Evolutionary conservation across 2,113 vertebrate species (phyloP), one percentile per base, ranked within the genome.

Genomic region (Cebidichthys violaceus): DNA sequence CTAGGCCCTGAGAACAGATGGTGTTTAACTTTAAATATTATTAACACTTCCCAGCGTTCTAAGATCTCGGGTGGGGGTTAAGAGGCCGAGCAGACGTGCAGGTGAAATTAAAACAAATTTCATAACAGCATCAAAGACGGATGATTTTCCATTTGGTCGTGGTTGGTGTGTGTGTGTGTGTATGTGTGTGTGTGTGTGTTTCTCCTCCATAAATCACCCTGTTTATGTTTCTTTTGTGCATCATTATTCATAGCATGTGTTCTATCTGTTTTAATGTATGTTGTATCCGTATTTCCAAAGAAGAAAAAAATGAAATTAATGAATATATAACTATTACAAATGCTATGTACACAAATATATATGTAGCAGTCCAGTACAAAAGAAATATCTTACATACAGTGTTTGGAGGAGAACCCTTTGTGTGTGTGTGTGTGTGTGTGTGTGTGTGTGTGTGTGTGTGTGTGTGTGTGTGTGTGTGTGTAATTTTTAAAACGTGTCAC

Each of bases 1-100:
- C 68, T 75, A 77, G 67, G 79, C 77, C 35, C 67, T 20, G 73
- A 71, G 86, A 93, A 89, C 95, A 95, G 93, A 95, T 95, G 94
- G 94, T 41, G 82, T 92, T 95, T 93, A 93, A 89, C 90, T 94
- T 94, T 92, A 94, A 94, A 94, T 93, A 94, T 94, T 94, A 94
- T 94, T 90, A 94, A 92, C 91, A 92, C 89, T 87, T 90, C 86
- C 77, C 50, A 60, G 84, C 77, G 43, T 79, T 82, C 61, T 79
- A 66, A 82, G 62, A 84, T 78, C 62, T 75, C 65, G 73, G 69
- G 62, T 75, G 84, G 82, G 57, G 80, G 60, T 81, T 69, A 35
- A 29, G 67, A 78, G 77, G 85, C 87, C 41, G 35, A 87, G 60
- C 78, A 90, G 87, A 80, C 76, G 22, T 33, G 75, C 85, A 91